phyloP scores from a whole-genome alignment of 2,888 invertebrate species.

The Sarcophaga variegata region DNA sequence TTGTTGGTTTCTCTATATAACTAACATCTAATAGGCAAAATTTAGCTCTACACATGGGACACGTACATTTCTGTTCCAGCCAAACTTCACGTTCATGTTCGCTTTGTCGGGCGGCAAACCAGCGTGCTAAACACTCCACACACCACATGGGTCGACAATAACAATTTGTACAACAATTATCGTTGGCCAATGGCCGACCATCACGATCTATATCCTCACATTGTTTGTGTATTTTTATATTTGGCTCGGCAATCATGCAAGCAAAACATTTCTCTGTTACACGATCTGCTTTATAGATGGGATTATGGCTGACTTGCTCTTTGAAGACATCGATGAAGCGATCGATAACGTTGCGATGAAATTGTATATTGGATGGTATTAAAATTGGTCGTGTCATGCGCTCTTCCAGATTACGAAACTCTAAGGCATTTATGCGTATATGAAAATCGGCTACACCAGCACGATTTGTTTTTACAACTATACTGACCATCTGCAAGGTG shows the following conservation, averaged over 20 bases:
- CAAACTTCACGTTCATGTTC: constrained; percentile 87
- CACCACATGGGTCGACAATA: constrained; percentile 96
- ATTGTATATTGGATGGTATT: constrained; percentile 87
- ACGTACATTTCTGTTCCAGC: constrained; percentile 91
- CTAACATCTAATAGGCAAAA: constrained; percentile 94
- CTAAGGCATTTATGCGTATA: constrained; percentile 89
- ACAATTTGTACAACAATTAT: constrained; percentile 83
- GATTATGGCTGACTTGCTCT: constrained; percentile 88
- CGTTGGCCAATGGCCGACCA: constrained; percentile 79
- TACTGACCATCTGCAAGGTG: constrained; percentile 91
- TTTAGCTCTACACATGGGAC: constrained; percentile 92
- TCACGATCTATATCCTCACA: constrained; percentile 84
- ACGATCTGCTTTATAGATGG: constrained; percentile 86
- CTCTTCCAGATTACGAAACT: constrained; percentile 90
- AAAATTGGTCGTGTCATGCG: constrained; percentile 86
- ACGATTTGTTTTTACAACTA: constrained; percentile 87
- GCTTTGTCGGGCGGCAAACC: constrained; percentile 93
- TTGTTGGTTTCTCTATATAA: constrained; percentile 75
- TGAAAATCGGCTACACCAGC: constrained; percentile 84
- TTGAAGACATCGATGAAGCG: constrained; percentile 92
- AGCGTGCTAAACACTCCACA: constrained; percentile 90
- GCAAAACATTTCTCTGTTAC: constrained; percentile 93
- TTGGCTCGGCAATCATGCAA: constrained; percentile 90
- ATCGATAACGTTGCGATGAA: constrained; percentile 90
- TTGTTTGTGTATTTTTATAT: constrained; percentile 89